These are phyloP conservation scores for Pseudomyrmex sp. DNA, from an alignment of 1,140 invertebrate genomes.

Conservation along the genomic window DNA sequence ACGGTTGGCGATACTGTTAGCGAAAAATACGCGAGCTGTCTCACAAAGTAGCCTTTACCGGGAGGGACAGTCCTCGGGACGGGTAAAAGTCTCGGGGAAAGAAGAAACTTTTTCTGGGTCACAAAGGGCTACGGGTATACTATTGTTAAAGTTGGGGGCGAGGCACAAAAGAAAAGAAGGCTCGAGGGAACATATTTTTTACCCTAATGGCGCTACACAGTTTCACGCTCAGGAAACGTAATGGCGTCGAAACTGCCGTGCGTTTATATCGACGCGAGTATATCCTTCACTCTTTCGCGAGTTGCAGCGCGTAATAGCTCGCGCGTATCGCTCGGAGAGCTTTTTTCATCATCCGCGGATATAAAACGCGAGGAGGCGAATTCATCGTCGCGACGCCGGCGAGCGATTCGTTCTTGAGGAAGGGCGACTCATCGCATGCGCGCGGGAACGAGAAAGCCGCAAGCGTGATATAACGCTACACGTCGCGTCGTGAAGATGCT, in stretches of 20 bases:
- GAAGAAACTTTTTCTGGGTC: not conserved
- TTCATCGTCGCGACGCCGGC: not conserved
- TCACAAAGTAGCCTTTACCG: slow-evolving; percentile 64
- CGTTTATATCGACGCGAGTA: slow-evolving; percentile 29
- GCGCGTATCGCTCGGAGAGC: not conserved
- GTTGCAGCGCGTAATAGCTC: not conserved
- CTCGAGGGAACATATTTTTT: slow-evolving; percentile 62
- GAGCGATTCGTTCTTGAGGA: slow-evolving; percentile 35
- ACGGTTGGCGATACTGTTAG: slow-evolving; percentile 51
- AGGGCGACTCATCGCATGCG: not conserved
- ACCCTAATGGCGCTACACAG: slow-evolving; percentile 69
- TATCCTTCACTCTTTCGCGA: not conserved
- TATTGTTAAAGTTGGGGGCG: slow-evolving; percentile 16
- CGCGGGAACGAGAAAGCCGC: slow-evolving; percentile 30
- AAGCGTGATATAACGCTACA: not conserved
- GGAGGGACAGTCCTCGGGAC: slow-evolving; percentile 27
- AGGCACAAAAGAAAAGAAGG: not conserved
- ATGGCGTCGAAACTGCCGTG: slow-evolving; percentile 21
- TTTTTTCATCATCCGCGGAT: slow-evolving; percentile 7
- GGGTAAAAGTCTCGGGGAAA: not conserved
- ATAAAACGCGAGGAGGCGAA: not conserved
- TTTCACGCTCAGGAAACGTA: slow-evolving; percentile 64
- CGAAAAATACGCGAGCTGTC: slow-evolving; percentile 60
- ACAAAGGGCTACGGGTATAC: not conserved
- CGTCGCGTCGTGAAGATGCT: slow-evolving; percentile 16